phyloP scores from a whole-genome alignment of 2,797 vertebrate species.

The Prionace glauca region DNA sequence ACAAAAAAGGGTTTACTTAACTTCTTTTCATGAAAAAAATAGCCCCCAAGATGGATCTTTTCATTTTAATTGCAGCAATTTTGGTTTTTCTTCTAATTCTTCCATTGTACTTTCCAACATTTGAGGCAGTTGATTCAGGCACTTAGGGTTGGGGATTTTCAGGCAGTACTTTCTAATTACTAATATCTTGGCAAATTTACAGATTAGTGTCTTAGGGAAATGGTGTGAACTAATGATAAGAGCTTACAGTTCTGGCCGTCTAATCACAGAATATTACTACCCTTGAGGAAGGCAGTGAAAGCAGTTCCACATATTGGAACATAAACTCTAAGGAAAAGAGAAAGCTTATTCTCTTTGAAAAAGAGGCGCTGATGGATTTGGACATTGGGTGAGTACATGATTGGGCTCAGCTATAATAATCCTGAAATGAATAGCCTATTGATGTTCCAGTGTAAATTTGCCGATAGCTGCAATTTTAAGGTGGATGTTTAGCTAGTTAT shows the following conservation, averaged over 20 bases:
- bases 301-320: not conserved
- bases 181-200: not conserved
- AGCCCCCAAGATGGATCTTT: not conserved
- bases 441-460: not conserved
- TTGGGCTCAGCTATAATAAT: not conserved
- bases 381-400: not conserved
- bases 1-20: not conserved
- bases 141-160: not conserved
- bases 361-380: not conserved
- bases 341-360: slow-evolving; percentile 9
- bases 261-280: not conserved
- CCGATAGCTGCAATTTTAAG: not conserved
- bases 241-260: not conserved
- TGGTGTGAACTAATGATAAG: not conserved
- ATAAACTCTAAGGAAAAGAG: not conserved
- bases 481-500: not conserved
- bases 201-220: not conserved
- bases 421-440: not conserved
- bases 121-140: not conserved
- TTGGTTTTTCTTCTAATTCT: not conserved
- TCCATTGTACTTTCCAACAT: not conserved
- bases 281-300: not conserved
- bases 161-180: not conserved
- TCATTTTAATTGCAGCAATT: not conserved
- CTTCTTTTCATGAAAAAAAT: not conserved